Evolutionary conservation across 2,797 vertebrate species (phyloP).

Genomic region (Tenualosa thibaudeaui): DNA sequence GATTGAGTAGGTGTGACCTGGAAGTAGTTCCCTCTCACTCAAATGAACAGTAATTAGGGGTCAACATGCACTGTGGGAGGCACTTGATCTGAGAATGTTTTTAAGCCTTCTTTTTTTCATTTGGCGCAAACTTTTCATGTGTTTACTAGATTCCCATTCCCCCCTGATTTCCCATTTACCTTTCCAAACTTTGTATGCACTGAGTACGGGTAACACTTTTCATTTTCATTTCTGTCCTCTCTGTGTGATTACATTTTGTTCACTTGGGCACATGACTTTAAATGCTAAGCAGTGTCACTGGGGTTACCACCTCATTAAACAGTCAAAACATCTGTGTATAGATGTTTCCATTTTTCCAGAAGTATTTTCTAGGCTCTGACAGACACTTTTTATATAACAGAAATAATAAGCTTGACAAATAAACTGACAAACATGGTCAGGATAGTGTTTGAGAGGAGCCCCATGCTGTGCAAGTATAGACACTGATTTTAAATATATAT

Average conservation of each 20-base stretch:
- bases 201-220: no score
- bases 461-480: background rate
- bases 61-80: conserved; percentile 19
- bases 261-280: no score
- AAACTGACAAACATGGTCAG: background rate
- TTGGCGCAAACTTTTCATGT: background rate
- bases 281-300: no score
- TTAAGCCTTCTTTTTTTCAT: background rate
- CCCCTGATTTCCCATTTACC: background rate
- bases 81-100: background rate
- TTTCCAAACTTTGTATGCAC: background rate
- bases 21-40: background rate
- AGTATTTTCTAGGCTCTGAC: no score
- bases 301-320: no score
- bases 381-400: background rate
- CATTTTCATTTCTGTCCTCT: no score
- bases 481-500: background rate
- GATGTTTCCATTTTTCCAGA: no score
- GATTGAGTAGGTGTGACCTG: conserved; percentile 21
- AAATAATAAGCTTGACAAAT: background rate
- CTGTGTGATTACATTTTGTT: no score
- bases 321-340: no score
- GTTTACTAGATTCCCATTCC: background rate
- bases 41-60: conserved; percentile 27
- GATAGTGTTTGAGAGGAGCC: background rate